Conservation (phyloP, 2,113 vertebrate genomes). For the Mus pahari region DNA sequence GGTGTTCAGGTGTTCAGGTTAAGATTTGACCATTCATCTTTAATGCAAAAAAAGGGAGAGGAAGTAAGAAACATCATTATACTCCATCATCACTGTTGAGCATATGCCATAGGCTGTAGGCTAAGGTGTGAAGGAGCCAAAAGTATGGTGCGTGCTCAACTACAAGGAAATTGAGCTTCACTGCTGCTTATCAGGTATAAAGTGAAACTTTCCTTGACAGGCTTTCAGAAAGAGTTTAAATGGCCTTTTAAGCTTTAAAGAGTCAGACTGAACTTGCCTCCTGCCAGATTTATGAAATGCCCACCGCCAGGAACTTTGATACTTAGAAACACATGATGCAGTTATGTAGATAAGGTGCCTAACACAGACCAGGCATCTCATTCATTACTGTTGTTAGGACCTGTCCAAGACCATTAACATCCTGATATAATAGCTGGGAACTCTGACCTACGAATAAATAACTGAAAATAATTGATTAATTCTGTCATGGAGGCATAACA, state of each 20-base stretch:
- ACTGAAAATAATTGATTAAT: constrained; percentile 39
- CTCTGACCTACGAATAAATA: constrained; percentile 41
- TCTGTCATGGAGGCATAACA: not conserved
- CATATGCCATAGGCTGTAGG: rapidly evolving
- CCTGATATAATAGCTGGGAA: not conserved
- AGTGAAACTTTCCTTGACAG: not conserved
- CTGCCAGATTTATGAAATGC: not conserved
- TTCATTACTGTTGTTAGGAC: constrained; percentile 35
- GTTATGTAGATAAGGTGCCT: not conserved
- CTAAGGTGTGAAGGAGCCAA: not conserved
- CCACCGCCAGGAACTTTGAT: not conserved
- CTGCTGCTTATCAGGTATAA: not conserved
- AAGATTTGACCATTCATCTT: not conserved
- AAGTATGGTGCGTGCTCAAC: not conserved
- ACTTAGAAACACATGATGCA: constrained; percentile 36
- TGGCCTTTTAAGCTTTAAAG: not conserved
- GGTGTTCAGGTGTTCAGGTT: not conserved
- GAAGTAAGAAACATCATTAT: not conserved
- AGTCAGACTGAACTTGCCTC: not conserved
- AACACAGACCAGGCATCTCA: constrained; percentile 45
- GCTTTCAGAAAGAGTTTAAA: not conserved
- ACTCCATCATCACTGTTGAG: not conserved
- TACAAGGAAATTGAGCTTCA: not conserved
- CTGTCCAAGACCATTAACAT: constrained; percentile 40
- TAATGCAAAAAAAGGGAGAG: not conserved